Percentiles rank a stretch among this genome's conserved stretches.
Evolutionary conservation across 2,113 vertebrate species (phyloP).

Genomic region (Podarcis raffonei): DNA sequence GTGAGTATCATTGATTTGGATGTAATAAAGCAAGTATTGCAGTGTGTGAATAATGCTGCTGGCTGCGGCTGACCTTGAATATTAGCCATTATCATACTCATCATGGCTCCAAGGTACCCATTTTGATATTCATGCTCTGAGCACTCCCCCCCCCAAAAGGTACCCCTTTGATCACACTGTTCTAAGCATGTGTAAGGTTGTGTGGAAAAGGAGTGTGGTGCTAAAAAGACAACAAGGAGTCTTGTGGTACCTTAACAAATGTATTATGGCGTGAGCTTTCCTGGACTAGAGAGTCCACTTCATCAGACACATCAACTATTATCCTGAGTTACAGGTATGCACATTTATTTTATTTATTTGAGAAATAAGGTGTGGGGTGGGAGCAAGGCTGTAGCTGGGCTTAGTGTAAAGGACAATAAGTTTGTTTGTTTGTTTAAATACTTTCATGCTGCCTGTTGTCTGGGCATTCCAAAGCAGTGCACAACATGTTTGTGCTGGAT

Average conservation of each 20-base stretch:
- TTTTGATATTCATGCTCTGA: conserved; percentile 17
- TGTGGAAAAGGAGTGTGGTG: neutral
- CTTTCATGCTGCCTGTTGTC: no score
- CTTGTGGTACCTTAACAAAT: neutral
- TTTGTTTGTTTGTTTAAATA: no score
- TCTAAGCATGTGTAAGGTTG: neutral
- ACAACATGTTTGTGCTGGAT: no score
- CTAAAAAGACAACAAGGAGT: neutral
- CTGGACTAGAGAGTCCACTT: neutral
- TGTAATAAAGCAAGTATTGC: conserved; percentile 35
- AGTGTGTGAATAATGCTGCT: conserved; percentile 40
- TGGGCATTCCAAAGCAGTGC: no score
- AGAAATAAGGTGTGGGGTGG: neutral
- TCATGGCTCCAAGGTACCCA: conserved; percentile 26
- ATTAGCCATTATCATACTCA: conserved; percentile 15
- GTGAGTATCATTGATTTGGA: conserved; percentile 49
- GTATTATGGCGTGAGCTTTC: neutral
- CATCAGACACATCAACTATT: no score
- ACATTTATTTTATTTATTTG: neutral
- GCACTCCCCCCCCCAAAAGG: neutral
- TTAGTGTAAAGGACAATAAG: no score
- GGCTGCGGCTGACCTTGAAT: conserved; percentile 42
- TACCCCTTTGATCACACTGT: neutral
- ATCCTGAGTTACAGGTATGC: neutral
- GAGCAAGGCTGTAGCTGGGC: no score